Evolutionary conservation across 2,797 vertebrate genomes (phyloP).

Genomic region (Brotogeris chrysoptera): DNA sequence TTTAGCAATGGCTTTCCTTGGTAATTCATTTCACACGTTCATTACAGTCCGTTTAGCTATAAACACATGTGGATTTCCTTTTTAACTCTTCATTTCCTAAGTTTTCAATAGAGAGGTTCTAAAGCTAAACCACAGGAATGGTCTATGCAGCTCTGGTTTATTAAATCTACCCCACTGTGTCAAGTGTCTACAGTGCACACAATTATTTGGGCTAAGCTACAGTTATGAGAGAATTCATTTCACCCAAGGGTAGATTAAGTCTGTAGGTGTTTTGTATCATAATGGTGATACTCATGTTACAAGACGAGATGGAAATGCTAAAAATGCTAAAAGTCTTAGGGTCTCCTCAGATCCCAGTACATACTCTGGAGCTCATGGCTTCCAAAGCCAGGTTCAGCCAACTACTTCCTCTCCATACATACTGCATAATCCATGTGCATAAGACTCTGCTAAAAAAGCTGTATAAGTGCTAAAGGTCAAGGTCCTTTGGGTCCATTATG

Average conservation of each 20-base stretch:
- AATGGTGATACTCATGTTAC: constrained; percentile 13
- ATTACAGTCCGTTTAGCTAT: constrained; percentile 20
- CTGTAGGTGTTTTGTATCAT: constrained; percentile 42
- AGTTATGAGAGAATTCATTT: constrained; percentile 57
- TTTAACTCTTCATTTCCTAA: constrained; percentile 69
- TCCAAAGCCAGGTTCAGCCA: constrained; percentile 30
- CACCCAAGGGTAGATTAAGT: constrained; percentile 60
- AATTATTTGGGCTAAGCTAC: constrained; percentile 15
- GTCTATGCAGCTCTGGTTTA: constrained; percentile 17
- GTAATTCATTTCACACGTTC: constrained; percentile 56
- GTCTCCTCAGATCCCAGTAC: neutral
- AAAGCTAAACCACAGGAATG: constrained; percentile 63
- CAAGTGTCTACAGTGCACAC: neutral
- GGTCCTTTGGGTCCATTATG: neutral
- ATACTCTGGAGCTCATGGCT: constrained; percentile 27
- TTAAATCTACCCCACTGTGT: constrained; percentile 33
- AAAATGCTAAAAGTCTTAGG: neutral
- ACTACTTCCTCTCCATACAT: constrained; percentile 41
- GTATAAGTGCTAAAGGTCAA: constrained; percentile 27
- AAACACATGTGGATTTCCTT: constrained; percentile 67
- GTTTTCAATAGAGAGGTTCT: constrained; percentile 59
- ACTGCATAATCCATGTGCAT: constrained; percentile 22
- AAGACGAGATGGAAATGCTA: constrained; percentile 38
- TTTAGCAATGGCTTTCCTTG: constrained; percentile 14
- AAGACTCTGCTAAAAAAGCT: constrained; percentile 11